Evolutionary conservation across 2,113 vertebrate species (phyloP).

Genomic region (Dryoscopus gambensis): DNA sequence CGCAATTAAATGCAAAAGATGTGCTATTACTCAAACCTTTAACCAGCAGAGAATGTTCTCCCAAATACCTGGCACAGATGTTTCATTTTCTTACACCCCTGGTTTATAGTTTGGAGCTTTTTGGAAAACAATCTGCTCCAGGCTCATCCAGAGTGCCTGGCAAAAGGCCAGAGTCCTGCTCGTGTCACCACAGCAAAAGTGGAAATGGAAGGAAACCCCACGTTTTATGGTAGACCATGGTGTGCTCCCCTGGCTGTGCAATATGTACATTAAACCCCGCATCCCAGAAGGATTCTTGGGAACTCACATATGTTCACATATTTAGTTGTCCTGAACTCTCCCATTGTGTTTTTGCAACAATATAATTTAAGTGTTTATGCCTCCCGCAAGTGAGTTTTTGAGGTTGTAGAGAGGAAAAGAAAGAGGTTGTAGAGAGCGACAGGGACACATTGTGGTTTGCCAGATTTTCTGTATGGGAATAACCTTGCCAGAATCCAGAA

Average conservation of each 20-base stretch:
- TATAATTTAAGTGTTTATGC: background rate
- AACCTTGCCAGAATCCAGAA: background rate
- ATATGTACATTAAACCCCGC: background rate
- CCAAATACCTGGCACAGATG: background rate
- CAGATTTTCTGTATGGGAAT: background rate
- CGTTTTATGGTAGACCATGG: fast-evolving
- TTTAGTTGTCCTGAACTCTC: background rate
- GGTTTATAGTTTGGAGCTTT: background rate
- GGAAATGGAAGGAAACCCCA: background rate
- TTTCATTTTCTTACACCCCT: background rate
- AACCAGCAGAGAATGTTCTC: background rate
- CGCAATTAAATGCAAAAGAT: background rate
- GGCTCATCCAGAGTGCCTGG: background rate
- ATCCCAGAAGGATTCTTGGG: background rate
- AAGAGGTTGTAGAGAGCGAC: background rate
- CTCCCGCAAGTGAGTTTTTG: background rate
- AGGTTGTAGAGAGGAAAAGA: background rate
- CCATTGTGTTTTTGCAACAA: background rate
- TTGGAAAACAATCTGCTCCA: background rate
- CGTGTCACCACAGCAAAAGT: background rate
- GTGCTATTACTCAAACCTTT: background rate
- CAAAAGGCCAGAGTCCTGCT: background rate
- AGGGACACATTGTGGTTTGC: background rate
- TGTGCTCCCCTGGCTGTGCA: background rate
- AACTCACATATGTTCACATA: background rate